Evolutionary conservation across 1,140 invertebrate species (phyloP).

Genomic region (Pachypsylla venusta): DNA sequence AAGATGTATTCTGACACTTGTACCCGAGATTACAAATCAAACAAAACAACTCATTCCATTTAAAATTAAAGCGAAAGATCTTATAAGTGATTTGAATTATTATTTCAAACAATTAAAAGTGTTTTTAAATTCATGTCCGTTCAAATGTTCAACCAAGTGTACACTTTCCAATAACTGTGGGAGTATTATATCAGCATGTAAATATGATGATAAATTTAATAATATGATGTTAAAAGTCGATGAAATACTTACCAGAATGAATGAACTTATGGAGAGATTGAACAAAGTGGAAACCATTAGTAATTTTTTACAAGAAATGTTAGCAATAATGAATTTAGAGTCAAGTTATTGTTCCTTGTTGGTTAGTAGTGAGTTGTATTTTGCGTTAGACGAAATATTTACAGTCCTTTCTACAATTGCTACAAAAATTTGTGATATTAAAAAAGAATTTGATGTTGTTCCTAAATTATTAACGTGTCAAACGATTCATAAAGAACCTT

Average conservation of each 20-base stretch:
- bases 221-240: background rate
- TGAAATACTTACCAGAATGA: background rate
- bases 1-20: background rate
- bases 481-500: background rate
- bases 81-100: slow-evolving; percentile 34
- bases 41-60: background rate
- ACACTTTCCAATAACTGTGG: background rate
- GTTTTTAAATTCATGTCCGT: slow-evolving; percentile 42
- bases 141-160: slow-evolving; percentile 22
- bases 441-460: slow-evolving; percentile 5
- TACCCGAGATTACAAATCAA: background rate
- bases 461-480: background rate
- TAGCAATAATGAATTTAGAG: background rate
- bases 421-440: background rate
- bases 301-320: background rate
- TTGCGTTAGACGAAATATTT: background rate
- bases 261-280: background rate
- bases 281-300: slow-evolving; percentile 1
- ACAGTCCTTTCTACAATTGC: background rate
- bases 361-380: background rate
- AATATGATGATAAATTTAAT: slow-evolving; percentile 16
- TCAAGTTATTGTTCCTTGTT: background rate
- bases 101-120: slow-evolving; percentile 41
- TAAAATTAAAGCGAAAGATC: slow-evolving; percentile 23
- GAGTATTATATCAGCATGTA: slow-evolving; percentile 12